Evolutionary conservation across 2,113 vertebrate genomes (phyloP).

Genomic region (Orthonyx spaldingii): DNA sequence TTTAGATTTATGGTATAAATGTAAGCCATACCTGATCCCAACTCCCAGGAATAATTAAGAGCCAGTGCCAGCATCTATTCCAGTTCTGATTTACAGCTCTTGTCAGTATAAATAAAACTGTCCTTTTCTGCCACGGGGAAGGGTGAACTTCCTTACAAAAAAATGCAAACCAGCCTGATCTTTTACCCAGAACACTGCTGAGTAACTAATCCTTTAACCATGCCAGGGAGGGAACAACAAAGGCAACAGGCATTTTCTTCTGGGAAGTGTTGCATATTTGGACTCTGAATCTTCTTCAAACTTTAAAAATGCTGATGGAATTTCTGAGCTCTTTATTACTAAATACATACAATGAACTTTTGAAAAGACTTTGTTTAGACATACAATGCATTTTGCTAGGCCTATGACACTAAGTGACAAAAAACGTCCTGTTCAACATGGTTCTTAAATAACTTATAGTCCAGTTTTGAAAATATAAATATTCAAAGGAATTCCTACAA

Average conservation of each 20-base stretch:
- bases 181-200: constrained; percentile 14
- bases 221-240: constrained; percentile 23
- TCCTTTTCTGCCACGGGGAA: constrained; percentile 18
- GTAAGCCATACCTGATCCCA: constrained; percentile 22
- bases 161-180: constrained; percentile 33
- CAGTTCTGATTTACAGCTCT: constrained; percentile 23
- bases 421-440: not conserved
- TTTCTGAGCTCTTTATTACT: not conserved
- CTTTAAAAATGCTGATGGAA: not conserved
- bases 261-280: not conserved
- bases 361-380: not conserved
- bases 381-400: not conserved
- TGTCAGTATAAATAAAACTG: constrained; percentile 34
- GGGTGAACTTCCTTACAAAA: constrained; percentile 5
- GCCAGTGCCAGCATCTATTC: constrained; percentile 3
- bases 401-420: not conserved
- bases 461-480: not conserved
- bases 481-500: not conserved
- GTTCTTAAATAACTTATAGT: not conserved
- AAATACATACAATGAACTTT: not conserved
- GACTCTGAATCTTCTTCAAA: not conserved
- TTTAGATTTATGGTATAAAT: not conserved
- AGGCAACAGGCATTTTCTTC: constrained; percentile 1
- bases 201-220: constrained; percentile 31
- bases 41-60: constrained; percentile 8